Evolutionary conservation across 2,888 invertebrate species (phyloP).

Genomic region (Protonemura montana): DNA sequence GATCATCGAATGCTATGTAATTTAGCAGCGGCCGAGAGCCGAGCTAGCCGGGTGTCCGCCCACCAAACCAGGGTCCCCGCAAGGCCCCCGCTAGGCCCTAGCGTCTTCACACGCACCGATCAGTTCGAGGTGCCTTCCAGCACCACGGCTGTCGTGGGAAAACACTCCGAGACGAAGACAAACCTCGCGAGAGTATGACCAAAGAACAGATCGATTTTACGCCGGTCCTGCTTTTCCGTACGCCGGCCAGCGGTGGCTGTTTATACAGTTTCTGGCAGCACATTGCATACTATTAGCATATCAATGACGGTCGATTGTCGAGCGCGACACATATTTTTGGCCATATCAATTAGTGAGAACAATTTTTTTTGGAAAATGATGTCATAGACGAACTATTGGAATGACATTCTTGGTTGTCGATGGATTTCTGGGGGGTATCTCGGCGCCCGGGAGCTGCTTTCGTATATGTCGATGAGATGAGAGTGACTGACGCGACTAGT

Average conservation of each 20-base stretch:
- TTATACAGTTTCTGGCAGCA: not conserved
- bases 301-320: not conserved
- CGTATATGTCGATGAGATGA: not conserved
- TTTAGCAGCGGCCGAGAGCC: slow-evolving; percentile 29
- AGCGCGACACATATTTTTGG: not conserved
- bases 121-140: not conserved
- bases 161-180: not conserved
- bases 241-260: not conserved
- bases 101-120: slow-evolving; percentile 34
- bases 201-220: slow-evolving; percentile 4
- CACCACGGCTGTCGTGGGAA: slow-evolving; percentile 34
- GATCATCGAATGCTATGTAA: slow-evolving; percentile 28
- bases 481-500: not conserved
- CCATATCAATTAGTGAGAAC: not conserved
- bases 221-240: too few species aligned
- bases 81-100: slow-evolving; percentile 14
- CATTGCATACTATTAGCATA: not conserved
- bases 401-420: not conserved
- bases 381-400: not conserved
- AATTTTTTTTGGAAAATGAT: not conserved
- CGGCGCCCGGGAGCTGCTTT: too few species aligned
- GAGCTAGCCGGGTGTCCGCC: slow-evolving; percentile 7
- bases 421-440: not conserved
- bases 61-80: slow-evolving; percentile 34
- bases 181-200: slow-evolving; percentile 20